A percentile compares a stretch with the other conserved stretches of the same genome.
These are phyloP conservation scores for Enteromius thamalakanensis DNA, from an alignment of 2,797 vertebrate species.

Conservation along the genomic window DNA sequence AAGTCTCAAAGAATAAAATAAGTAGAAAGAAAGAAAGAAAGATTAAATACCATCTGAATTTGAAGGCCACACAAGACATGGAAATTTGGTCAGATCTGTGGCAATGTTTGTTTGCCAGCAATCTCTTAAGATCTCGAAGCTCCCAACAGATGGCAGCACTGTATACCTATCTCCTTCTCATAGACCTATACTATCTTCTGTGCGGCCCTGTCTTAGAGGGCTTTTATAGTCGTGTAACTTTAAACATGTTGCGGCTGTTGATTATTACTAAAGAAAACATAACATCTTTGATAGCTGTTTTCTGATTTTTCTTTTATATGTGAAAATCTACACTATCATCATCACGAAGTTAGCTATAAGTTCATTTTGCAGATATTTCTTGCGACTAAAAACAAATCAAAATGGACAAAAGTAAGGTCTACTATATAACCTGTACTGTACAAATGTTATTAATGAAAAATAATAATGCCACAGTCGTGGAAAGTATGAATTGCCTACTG, in stretches of 20 bases:
- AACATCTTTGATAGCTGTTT: neutral
- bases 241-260: neutral
- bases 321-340: neutral
- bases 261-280: neutral
- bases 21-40: neutral
- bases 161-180: neutral
- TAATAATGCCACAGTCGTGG: neutral
- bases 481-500: neutral
- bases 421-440: too few relatives aligned
- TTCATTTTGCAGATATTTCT: neutral
- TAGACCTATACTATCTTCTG: neutral
- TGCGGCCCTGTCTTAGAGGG: neutral
- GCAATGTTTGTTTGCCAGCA: neutral
- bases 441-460: neutral
- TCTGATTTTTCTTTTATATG: neutral
- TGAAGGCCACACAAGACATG: neutral
- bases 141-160: conserved; percentile 74
- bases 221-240: neutral
- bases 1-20: neutral
- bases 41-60: neutral
- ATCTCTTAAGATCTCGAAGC: neutral
- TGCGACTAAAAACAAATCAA: neutral
- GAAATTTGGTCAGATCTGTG: too few relatives aligned
- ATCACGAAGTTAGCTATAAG: neutral
- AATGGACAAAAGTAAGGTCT: neutral